phyloP scores from a whole-genome alignment of 2,113 vertebrate species.

The Pogona vitticeps region DNA sequence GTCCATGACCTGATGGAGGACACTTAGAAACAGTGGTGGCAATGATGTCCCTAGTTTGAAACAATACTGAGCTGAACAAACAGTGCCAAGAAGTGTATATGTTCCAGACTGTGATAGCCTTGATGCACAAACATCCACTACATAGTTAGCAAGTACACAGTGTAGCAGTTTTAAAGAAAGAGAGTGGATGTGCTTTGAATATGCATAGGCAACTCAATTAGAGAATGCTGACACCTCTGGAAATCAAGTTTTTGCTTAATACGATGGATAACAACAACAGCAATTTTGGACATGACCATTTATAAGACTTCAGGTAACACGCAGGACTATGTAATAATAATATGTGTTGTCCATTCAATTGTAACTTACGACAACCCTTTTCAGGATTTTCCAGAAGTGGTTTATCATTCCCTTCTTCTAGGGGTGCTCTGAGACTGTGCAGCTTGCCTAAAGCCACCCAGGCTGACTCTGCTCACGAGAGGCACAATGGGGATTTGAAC shows the following conservation, averaged over 20 bases:
- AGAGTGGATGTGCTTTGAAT: not conserved
- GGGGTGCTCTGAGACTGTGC: too few relatives aligned
- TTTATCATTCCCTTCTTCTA: too few relatives aligned
- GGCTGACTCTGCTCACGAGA: too few relatives aligned
- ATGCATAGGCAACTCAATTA: not conserved
- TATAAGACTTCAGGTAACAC: too few relatives aligned
- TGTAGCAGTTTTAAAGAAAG: not conserved
- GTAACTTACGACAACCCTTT: too few relatives aligned
- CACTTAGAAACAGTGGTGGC: not conserved
- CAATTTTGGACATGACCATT: too few relatives aligned
- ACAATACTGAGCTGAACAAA: slow-evolving; percentile 1
- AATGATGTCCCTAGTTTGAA: not conserved
- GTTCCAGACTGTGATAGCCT: not conserved
- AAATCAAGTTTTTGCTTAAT: not conserved
- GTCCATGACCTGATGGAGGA: not conserved
- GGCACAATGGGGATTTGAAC: too few relatives aligned
- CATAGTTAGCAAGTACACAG: not conserved
- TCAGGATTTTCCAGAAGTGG: too few relatives aligned
- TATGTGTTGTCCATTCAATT: too few relatives aligned
- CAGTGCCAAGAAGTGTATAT: not conserved
- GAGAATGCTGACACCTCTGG: not conserved
- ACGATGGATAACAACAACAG: too few relatives aligned
- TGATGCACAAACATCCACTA: not conserved
- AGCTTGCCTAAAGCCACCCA: too few relatives aligned
- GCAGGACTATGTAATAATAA: too few relatives aligned